phyloP scores from a whole-genome alignment of 2,888 invertebrate genomes.

The Molanna angustata region DNA sequence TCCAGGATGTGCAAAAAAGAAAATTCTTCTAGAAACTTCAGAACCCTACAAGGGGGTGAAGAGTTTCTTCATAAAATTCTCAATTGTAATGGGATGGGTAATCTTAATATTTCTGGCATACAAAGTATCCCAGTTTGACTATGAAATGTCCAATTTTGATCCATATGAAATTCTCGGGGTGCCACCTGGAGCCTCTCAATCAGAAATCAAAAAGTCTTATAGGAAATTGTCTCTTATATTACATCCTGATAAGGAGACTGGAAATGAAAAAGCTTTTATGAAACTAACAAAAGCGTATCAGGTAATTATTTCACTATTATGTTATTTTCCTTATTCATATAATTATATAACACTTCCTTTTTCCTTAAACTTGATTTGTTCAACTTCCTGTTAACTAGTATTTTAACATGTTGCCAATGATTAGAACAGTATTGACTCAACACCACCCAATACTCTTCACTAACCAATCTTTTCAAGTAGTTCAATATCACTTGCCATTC shows the following conservation, averaged over 20 bases:
- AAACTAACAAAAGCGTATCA: conserved; percentile 89
- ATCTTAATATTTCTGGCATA: conserved; percentile 78
- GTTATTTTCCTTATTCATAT: too few relatives aligned
- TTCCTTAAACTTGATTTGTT: too few relatives aligned
- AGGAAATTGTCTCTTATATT: conserved; percentile 87
- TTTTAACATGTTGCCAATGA: too few relatives aligned
- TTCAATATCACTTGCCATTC: too few relatives aligned
- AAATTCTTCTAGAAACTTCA: conserved; percentile 73
- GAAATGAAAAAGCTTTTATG: conserved; percentile 97
- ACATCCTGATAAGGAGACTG: conserved; percentile 98
- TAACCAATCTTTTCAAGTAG: too few relatives aligned
- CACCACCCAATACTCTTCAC: too few relatives aligned
- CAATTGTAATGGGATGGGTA: conserved; percentile 81
- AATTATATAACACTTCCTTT: too few relatives aligned
- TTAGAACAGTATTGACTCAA: too few relatives aligned
- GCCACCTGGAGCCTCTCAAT: conserved; percentile 79
- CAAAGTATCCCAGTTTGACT: conserved; percentile 94
- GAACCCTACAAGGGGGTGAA: conserved; percentile 88
- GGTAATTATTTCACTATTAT: conserved; percentile 64
- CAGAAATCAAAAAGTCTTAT: conserved; percentile 94
- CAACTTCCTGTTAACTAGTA: too few relatives aligned
- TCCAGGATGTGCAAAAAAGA: conserved; percentile 82
- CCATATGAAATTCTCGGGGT: conserved; percentile 94
- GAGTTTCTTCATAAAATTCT: conserved; percentile 73
- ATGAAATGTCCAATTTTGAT: conserved; percentile 98